Percentiles rank a stretch among this genome's conserved stretches.
Conservation (phyloP, 2,113 vertebrate species). For the Atherinomorus stipes region DNA sequence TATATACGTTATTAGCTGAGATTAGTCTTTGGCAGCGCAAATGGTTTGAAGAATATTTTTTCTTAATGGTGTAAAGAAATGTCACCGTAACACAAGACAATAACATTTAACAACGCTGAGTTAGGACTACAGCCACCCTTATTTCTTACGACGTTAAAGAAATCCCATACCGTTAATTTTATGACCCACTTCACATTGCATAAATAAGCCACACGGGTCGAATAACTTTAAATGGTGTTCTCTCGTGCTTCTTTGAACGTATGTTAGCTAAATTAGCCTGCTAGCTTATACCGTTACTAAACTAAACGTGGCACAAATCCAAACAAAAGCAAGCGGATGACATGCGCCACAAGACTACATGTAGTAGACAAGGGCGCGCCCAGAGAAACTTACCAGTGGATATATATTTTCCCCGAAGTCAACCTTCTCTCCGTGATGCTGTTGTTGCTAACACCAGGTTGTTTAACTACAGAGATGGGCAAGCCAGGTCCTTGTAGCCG, state of each 20-base stretch:
- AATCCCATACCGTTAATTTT: no score
- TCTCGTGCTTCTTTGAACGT: not conserved
- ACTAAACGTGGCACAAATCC: not conserved
- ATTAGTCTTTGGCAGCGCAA: not conserved
- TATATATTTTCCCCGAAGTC: not conserved
- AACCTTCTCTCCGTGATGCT: not conserved
- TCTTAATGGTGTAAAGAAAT: not conserved
- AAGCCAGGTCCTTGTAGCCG: not conserved
- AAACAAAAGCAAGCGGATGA: not conserved
- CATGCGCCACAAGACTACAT: no score
- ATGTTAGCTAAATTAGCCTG: slow-evolving; percentile 61
- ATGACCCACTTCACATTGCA: not conserved
- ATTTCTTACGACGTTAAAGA: not conserved
- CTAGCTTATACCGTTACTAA: slow-evolving; percentile 35
- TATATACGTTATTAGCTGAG: not conserved
- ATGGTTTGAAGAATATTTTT: not conserved
- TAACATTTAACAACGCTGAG: not conserved
- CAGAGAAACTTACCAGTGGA: slow-evolving; percentile 18
- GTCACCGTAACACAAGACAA: not conserved
- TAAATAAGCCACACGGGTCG: rapidly evolving
- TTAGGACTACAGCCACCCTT: not conserved
- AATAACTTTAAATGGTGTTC: not conserved
- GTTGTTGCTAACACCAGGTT: slow-evolving; percentile 24
- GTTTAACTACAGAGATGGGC: slow-evolving; percentile 1
- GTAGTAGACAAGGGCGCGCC: rapidly evolving